Evolutionary conservation across 1,140 invertebrate genomes (phyloP).

Genomic region (Saccostrea glomerata): DNA sequence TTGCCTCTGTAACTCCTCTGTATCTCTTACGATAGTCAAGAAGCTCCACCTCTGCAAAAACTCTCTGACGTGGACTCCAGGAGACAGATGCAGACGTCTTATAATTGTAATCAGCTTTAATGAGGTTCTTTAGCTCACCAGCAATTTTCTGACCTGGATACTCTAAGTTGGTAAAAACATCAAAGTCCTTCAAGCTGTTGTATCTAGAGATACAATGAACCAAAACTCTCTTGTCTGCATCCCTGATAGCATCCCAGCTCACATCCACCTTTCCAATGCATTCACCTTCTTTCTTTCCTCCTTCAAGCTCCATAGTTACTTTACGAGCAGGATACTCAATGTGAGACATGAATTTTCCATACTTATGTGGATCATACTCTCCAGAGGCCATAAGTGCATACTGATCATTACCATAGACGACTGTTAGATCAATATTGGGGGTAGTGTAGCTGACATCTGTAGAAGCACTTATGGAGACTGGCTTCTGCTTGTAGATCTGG

Average conservation of each 20-base stretch:
- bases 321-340: slow-evolving; percentile 52
- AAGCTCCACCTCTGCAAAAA: slow-evolving; percentile 50
- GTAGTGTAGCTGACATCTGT: background rate
- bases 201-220: slow-evolving; percentile 47
- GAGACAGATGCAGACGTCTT: slow-evolving; percentile 55
- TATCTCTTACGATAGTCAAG: slow-evolving; percentile 37
- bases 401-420: slow-evolving; percentile 40
- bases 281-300: slow-evolving; percentile 46
- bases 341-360: slow-evolving; percentile 46
- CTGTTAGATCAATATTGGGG: slow-evolving; percentile 29
- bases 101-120: slow-evolving; percentile 4
- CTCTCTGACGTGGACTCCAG: slow-evolving; percentile 63
- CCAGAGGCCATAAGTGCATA: slow-evolving; percentile 40
- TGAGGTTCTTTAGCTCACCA: slow-evolving; percentile 51
- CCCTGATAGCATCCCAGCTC: slow-evolving; percentile 63
- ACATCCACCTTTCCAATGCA: slow-evolving; percentile 60
- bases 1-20: slow-evolving; percentile 47
- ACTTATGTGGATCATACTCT: slow-evolving; percentile 33
- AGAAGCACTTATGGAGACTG: slow-evolving; percentile 21
- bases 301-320: slow-evolving; percentile 48
- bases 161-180: slow-evolving; percentile 33
- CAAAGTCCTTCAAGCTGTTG: slow-evolving; percentile 48
- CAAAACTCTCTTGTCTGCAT: slow-evolving; percentile 46
- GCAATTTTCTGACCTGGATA: slow-evolving; percentile 51
- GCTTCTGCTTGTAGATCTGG: slow-evolving; percentile 32